Base-by-base conservation (phyloP, 1,140 invertebrate genomes). In the Drosophila kohkoa region DNA sequence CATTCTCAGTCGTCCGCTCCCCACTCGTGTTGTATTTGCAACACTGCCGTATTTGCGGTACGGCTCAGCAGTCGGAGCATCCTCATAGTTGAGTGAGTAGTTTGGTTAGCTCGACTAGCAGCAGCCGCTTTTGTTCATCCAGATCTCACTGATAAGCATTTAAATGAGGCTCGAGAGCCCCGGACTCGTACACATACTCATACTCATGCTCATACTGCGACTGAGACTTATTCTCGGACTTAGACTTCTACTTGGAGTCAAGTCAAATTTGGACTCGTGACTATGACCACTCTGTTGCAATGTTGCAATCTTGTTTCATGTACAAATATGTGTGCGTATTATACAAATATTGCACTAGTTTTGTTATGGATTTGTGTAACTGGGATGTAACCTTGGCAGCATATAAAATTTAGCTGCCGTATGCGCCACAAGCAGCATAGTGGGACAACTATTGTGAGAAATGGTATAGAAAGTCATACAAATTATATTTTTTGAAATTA, bases 261-360 rank as follows among this genome's bases (percentile, higher is more conserved):
- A 66, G 64, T 69, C 20, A 25, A 25, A 25, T 3, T 25, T 73
- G 59, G 46, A 68, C 70, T 67, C 69, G 51, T 69, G 60, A 74
- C 81, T 80, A 46, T 71, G 69, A 45, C 54, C 68, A 69, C 54
- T 62, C 55, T 32, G 51, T 28, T 64, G 71, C 51, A 55, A 64
- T 67, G 38, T 48, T 51, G 76, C 64, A 73, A 76, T 77, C 68
- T 80, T 87, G 66, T 80, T 54, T 46, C 41, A 54, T 76, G 79
- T 55, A 82, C 72, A 82, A 77, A 79, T 86, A 70, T 58, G 66
- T 86, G 82, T 87, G 85, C 80, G 85, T 88, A 83, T 89, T 88
- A 78, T 83, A 88, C 83, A 88, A 89, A 89, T 89, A 89, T 83
- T 89, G 85, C 81, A 85, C 81, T 81, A 89, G 81, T 89, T 89